Conservation (phyloP, 2,888 invertebrate species). For the Scaptomyza polygonia region DNA sequence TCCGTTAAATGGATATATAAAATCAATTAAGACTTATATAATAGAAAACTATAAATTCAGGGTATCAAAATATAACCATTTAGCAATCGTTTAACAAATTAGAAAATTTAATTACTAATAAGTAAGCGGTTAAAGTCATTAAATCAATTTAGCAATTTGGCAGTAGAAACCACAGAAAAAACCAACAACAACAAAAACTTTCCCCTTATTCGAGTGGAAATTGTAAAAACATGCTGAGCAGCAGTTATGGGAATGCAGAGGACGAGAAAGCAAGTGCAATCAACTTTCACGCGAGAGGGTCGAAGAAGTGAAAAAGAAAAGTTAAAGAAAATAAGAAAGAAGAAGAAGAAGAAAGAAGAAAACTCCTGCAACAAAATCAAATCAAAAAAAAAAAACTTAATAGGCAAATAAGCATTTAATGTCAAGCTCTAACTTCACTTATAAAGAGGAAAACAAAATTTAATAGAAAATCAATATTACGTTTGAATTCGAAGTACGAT, state of each 20-base stretch:
- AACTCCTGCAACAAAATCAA: constrained; percentile 20
- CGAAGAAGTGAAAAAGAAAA: too few species aligned
- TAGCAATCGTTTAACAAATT: constrained; percentile 7
- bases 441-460: background rate
- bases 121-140: constrained; percentile 56
- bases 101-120: constrained; percentile 63
- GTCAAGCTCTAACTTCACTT: constrained; percentile 10
- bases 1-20: too few species aligned
- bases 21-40: too few species aligned
- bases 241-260: background rate
- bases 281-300: too few species aligned
- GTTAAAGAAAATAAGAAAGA: too few species aligned
- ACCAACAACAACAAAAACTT: constrained; percentile 3
- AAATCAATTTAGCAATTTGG: constrained; percentile 56
- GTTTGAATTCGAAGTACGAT: background rate
- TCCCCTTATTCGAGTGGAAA: constrained; percentile 38
- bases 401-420: constrained; percentile 34
- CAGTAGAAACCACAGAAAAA: constrained; percentile 13
- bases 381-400: constrained; percentile 17
- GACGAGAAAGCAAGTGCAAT: background rate
- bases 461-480: constrained; percentile 24
- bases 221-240: constrained; percentile 58
- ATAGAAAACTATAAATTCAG: too few species aligned
- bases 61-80: too few species aligned
- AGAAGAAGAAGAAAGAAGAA: too few species aligned